Conservation (phyloP, 2,888 invertebrate genomes). For the Chelonus formosanus region DNA sequence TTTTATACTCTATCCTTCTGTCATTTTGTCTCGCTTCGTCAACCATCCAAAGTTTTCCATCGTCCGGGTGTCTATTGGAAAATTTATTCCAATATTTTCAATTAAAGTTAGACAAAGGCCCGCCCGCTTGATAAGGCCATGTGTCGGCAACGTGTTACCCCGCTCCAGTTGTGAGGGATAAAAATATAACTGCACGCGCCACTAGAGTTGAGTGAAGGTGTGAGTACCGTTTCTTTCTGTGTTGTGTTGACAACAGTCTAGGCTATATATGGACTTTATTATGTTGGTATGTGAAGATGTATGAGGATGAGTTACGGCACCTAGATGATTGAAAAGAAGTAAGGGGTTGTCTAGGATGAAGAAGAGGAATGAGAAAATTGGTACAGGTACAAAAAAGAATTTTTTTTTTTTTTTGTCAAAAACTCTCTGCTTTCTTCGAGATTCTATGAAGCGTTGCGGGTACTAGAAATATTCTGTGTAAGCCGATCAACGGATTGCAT, state of each 20-base stretch:
- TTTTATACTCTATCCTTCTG: slow-evolving; percentile 17
- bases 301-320: too few relatives aligned
- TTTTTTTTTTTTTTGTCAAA: too few relatives aligned
- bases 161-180: slow-evolving; percentile 56
- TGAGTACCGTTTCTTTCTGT: neutral
- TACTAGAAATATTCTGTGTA: too few relatives aligned
- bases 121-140: slow-evolving; percentile 54
- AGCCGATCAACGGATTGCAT: too few relatives aligned
- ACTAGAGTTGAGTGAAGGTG: slow-evolving; percentile 41
- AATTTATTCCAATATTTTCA: slow-evolving; percentile 66
- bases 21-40: slow-evolving; percentile 34
- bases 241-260: neutral
- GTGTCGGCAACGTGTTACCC: slow-evolving; percentile 48
- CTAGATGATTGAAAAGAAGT: slow-evolving; percentile 5
- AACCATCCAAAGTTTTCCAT: slow-evolving; percentile 42
- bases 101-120: slow-evolving; percentile 63
- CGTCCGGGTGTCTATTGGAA: slow-evolving; percentile 53
- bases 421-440: too few relatives aligned
- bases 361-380: neutral
- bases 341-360: neutral
- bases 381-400: neutral
- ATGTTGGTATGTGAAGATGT: neutral
- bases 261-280: neutral
- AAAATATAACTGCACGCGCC: slow-evolving; percentile 55
- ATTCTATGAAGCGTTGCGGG: too few relatives aligned